Evolutionary conservation across 2,797 vertebrate genomes (phyloP), one percentile per base, ranked within the genome.

Genomic region (Sphaeramia orbicularis): DNA sequence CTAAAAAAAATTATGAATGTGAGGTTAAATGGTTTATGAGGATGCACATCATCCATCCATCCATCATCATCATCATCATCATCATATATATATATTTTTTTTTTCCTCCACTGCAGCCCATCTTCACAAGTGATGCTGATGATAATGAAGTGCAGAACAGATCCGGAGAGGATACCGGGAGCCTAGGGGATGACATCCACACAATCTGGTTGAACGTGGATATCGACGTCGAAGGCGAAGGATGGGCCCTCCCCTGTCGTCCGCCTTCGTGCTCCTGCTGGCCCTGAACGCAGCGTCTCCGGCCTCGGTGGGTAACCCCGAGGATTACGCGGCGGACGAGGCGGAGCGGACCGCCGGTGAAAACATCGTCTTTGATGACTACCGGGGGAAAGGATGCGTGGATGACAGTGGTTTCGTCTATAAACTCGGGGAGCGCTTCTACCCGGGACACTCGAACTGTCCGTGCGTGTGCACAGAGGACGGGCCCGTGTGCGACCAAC

Each of bases 331-430:
- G 0, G 94, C 95, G 4, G 97, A 97, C 71, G 98, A 99, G 87
- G 94, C 95, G 77, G 97, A 98, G 87, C 96, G 95, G 89, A 92
- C 92, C 43, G 95, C 95, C 85, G 94, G 92, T 41, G 98, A 98
- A 70, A 97, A 96, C 94, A 95, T 99, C 80, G 95, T 98, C 77
- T 99, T 99, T 82, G 98, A 99, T 80, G 98, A 99, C 92, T 99
- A 99, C 91, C 93, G 98, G 79, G 98, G 98, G 48, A 99, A 99
- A 86, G 98, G 97, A 53, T 99, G 98, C 85, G 97, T 99, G 92
- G 98, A 99, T 68, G 98, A 99, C 95, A 99, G 97, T 68, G 98
- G 98, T 78, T 99, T 98, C 88, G 98, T 99, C 53, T 99, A 99
- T 95, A 98, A 98, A 89, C 94, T 99, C 79, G 98, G 96, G 83